phyloP scores from a whole-genome alignment of 2,888 invertebrate genomes.

The Aleiodes alternator region DNA sequence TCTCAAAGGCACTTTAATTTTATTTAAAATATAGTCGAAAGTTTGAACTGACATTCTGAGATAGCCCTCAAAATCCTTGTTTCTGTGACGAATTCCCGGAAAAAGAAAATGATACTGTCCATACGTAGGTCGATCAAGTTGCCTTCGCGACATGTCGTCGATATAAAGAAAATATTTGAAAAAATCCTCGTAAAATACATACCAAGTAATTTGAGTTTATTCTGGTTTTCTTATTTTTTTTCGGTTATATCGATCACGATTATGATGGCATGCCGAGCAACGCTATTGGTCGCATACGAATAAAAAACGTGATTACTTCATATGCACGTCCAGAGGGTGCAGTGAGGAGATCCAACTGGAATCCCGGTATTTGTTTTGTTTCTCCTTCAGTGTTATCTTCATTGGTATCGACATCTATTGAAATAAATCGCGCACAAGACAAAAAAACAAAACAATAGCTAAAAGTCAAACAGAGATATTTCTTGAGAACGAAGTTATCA shows the following conservation, averaged over 20 bases:
- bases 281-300: slow-evolving; percentile 17
- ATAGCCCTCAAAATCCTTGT: slow-evolving; percentile 21
- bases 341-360: neutral
- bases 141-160: slow-evolving; percentile 14
- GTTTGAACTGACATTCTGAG: slow-evolving; percentile 17
- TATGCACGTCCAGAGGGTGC: too few species aligned
- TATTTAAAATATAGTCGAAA: slow-evolving; percentile 22
- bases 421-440: slow-evolving; percentile 14
- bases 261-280: slow-evolving; percentile 5
- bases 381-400: neutral
- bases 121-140: slow-evolving; percentile 19
- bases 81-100: slow-evolving; percentile 8
- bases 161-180: slow-evolving; percentile 1
- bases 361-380: slow-evolving; percentile 13
- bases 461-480: neutral
- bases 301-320: slow-evolving; percentile 2
- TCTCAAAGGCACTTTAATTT: slow-evolving; percentile 19
- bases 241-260: neutral
- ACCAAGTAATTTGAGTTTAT: slow-evolving; percentile 10
- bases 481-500: too few species aligned
- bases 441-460: neutral
- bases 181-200: slow-evolving; percentile 25
- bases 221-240: neutral
- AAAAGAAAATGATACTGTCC: slow-evolving; percentile 29
- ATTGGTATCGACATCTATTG: slow-evolving; percentile 4